Conservation (phyloP, 2,888 invertebrate genomes). For the Apodemia duryi region DNA sequence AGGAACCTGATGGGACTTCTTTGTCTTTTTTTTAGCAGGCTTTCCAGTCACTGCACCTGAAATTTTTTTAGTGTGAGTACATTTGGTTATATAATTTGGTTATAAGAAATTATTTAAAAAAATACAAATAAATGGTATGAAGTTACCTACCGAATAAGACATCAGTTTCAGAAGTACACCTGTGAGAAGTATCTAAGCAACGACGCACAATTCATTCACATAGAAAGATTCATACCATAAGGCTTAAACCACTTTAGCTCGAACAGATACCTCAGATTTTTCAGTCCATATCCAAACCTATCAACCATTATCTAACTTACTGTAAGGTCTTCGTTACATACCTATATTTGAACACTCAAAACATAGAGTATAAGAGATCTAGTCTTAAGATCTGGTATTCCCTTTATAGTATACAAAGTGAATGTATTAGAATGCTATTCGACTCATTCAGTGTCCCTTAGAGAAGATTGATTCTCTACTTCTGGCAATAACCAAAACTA, state of each 20-base stretch:
- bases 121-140: background rate
- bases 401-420: background rate
- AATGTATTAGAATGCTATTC: background rate
- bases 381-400: background rate
- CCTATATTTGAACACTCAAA: no score
- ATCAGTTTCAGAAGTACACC: slow-evolving; percentile 4
- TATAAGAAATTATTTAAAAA: background rate
- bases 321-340: no score
- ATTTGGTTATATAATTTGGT: background rate
- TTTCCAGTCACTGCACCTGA: slow-evolving; percentile 59
- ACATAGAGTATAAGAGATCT: background rate
- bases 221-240: background rate
- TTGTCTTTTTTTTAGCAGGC: slow-evolving; percentile 68
- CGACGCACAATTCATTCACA: background rate
- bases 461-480: background rate
- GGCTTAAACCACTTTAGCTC: no score
- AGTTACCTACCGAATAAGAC: background rate
- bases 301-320: no score
- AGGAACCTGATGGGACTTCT: slow-evolving; percentile 56
- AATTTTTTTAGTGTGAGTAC: slow-evolving; percentile 32
- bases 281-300: no score
- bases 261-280: no score
- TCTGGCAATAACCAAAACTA: background rate
- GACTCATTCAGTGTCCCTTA: background rate
- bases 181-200: background rate